phyloP scores from a whole-genome alignment of 2,797 vertebrate species.

The Vultur gryphus region DNA sequence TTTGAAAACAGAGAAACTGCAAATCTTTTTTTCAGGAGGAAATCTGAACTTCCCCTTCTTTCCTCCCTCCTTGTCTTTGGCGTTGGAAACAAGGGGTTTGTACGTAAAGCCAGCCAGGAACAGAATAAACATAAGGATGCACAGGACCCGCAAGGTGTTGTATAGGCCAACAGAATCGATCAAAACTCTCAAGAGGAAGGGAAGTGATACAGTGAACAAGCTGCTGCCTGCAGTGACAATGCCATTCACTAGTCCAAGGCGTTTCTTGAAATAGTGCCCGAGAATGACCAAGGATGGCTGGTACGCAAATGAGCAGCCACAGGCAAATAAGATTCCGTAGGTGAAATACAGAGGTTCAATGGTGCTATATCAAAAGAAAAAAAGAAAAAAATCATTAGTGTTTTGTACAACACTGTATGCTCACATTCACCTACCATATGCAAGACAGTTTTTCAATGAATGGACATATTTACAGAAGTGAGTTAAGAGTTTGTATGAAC shows the following conservation, averaged over 20 bases:
- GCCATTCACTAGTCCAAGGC: conserved; percentile 93
- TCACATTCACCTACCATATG: not conserved
- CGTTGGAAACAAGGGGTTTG: conserved; percentile 77
- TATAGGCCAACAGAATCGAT: conserved; percentile 70
- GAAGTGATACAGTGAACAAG: conserved; percentile 88
- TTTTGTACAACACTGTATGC: not conserved
- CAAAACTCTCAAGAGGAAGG: conserved; percentile 79
- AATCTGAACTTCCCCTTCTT: conserved; percentile 65
- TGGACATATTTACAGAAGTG: not conserved
- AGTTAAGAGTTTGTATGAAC: not conserved
- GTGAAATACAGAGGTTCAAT: conserved; percentile 91
- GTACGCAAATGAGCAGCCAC: conserved; percentile 94
- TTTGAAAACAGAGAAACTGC: conserved; percentile 90
- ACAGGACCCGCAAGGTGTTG: conserved; percentile 84
- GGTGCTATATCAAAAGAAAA: conserved; percentile 73
- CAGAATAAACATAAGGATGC: conserved; percentile 86
- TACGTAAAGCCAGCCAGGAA: conserved; percentile 91
- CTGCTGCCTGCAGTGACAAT: conserved; percentile 96
- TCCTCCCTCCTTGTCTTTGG: conserved; percentile 52
- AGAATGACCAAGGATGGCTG: conserved; percentile 96
- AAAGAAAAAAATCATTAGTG: not conserved
- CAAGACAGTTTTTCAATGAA: not conserved
- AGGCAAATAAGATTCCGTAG: conserved; percentile 91
- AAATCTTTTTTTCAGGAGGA: conserved; percentile 73
- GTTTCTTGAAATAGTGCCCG: conserved; percentile 95